Evolutionary conservation across 2,888 invertebrate genomes (phyloP).

Genomic region (Mesorhabditis spiculigera): DNA sequence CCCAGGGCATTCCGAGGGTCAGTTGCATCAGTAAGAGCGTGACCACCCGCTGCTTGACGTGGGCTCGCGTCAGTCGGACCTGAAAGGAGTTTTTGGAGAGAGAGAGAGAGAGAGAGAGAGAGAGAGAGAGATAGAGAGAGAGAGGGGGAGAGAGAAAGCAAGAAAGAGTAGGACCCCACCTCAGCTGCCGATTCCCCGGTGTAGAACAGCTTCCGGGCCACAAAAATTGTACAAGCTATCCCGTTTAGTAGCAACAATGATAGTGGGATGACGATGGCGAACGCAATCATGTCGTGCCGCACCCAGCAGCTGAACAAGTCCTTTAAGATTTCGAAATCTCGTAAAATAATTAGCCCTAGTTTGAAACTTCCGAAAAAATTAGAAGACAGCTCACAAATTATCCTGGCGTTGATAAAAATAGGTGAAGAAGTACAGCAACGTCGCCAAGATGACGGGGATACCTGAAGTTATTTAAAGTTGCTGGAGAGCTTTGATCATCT

Average conservation of each 20-base stretch:
- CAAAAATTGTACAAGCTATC: constrained; percentile 31
- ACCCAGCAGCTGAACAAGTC: constrained; percentile 41
- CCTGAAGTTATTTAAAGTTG: constrained; percentile 9
- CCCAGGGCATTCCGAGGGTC: constrained; percentile 46
- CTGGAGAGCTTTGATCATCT: not conserved
- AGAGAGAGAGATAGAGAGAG: too few relatives aligned
- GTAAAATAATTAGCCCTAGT: too few relatives aligned
- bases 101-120: not conserved
- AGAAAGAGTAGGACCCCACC: too few relatives aligned
- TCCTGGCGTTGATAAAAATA: constrained; percentile 38
- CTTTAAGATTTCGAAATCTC: too few relatives aligned
- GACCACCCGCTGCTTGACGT: constrained; percentile 13
- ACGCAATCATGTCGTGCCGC: constrained; percentile 32
- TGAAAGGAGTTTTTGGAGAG: constrained; percentile 10
- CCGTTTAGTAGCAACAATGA: constrained; percentile 36
- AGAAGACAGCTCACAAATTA: constrained; percentile 18
- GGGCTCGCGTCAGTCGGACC: not conserved
- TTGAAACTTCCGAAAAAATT: not conserved
- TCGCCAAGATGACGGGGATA: constrained; percentile 13
- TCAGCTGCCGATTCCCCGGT: constrained; percentile 14
- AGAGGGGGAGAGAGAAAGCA: too few relatives aligned
- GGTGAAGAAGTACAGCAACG: constrained; percentile 19
- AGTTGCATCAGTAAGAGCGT: constrained; percentile 27
- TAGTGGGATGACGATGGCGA: constrained; percentile 40
- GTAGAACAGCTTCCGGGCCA: constrained; percentile 30